A percentile compares a stretch with the other conserved stretches of the same genome.
Evolutionary conservation across 2,113 vertebrate genomes (phyloP).

Genomic region (Gallinago jamesoni): DNA sequence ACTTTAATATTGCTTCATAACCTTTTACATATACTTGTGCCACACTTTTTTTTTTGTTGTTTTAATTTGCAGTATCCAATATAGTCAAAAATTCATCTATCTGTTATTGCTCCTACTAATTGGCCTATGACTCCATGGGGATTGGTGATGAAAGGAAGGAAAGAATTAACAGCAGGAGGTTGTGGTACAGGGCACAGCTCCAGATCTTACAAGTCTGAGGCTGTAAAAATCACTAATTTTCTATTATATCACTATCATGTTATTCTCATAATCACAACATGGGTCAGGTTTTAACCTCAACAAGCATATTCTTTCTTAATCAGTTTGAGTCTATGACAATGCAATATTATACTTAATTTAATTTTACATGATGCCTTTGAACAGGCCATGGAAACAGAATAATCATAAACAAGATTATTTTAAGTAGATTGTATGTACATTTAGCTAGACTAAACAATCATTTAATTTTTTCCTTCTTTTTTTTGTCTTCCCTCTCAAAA

Average conservation of each 20-base stretch:
- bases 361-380: neutral
- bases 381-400: neutral
- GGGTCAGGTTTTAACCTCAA: neutral
- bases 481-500: neutral
- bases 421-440: neutral
- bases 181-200: neutral
- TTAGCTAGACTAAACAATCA: neutral
- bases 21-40: neutral
- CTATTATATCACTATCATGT: neutral
- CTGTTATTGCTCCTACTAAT: neutral
- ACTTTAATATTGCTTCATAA: neutral
- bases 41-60: neutral
- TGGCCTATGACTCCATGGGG: neutral
- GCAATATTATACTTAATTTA: neutral
- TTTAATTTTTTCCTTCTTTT: neutral
- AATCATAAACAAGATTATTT: neutral
- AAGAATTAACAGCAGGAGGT: neutral
- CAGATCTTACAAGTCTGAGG: neutral
- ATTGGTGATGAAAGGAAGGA: neutral
- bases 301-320: neutral
- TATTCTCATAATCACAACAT: slow-evolving; percentile 5
- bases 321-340: neutral
- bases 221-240: neutral
- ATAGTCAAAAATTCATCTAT: neutral
- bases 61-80: neutral